Evolutionary conservation across 1,140 invertebrate species (phyloP).

Genomic region (Pseudoatta argentina): DNA sequence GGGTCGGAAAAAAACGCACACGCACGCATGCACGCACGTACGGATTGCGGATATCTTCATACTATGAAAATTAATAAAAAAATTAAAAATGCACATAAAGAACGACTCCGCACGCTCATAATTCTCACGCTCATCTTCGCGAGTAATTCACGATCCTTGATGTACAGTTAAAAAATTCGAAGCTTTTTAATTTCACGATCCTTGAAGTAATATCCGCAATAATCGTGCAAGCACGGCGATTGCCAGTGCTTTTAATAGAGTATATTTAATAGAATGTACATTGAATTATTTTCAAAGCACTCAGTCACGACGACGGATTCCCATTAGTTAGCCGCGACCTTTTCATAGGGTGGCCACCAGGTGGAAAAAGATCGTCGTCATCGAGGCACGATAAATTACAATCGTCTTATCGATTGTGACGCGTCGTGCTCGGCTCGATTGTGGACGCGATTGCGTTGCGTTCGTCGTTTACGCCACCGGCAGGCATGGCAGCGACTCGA

Average conservation of each 20-base stretch:
- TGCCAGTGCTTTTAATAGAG: slow-evolving; percentile 10
- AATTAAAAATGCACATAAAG: not conserved
- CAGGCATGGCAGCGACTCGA: slow-evolving; percentile 38
- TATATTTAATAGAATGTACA: slow-evolving; percentile 38
- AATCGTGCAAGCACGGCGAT: not conserved
- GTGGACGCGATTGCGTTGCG: slow-evolving; percentile 48
- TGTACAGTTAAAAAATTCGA: not conserved
- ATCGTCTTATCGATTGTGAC: slow-evolving; percentile 71
- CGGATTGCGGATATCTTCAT: slow-evolving; percentile 18
- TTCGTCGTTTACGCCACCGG: slow-evolving; percentile 44
- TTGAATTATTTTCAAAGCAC: slow-evolving; percentile 37
- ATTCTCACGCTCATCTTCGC: not conserved
- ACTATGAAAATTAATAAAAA: not conserved
- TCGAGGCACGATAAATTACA: slow-evolving; percentile 69
- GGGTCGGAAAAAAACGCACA: not conserved
- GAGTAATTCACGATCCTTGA: not conserved
- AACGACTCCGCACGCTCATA: not conserved
- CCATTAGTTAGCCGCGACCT: slow-evolving; percentile 56
- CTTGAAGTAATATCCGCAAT: slow-evolving; percentile 2
- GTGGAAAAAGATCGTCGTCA: slow-evolving; percentile 64
- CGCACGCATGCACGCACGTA: not conserved
- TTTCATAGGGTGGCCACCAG: slow-evolving; percentile 8
- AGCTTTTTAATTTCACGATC: not conserved
- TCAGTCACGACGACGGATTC: slow-evolving; percentile 24
- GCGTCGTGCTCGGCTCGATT: slow-evolving; percentile 64